Evolutionary conservation across 2,888 invertebrate species (phyloP).

Genomic region (Sinhomidia bicolor): DNA sequence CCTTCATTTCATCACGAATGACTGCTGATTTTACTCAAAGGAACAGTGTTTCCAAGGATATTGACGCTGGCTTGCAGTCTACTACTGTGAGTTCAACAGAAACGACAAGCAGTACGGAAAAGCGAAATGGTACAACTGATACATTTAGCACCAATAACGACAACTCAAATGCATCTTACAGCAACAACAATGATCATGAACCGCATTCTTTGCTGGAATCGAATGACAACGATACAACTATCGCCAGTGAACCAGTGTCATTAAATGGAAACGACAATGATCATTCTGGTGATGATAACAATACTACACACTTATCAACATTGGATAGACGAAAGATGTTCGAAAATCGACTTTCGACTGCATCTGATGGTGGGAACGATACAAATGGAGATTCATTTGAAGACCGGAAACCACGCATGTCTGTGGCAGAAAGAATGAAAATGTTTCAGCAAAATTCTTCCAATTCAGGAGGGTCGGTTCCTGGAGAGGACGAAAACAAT

Average conservation of each 20-base stretch:
- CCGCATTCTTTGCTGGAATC: conserved; percentile 20
- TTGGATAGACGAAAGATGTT: conserved; percentile 90
- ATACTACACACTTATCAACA: conserved; percentile 83
- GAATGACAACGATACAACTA: conserved; percentile 43
- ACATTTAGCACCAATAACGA: conserved; percentile 56
- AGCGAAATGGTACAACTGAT: conserved; percentile 59
- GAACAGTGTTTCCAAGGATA: conserved; percentile 73
- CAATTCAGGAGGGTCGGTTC: too few species aligned
- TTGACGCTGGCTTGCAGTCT: conserved; percentile 45
- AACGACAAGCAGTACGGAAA: conserved; percentile 1
- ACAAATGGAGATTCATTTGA: conserved; percentile 48
- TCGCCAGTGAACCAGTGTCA: conserved; percentile 36
- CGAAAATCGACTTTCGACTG: conserved; percentile 86
- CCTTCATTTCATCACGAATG: conserved; percentile 77
- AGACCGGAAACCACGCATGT: conserved; percentile 69
- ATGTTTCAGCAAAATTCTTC: conserved; percentile 76
- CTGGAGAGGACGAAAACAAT: conserved; percentile 56
- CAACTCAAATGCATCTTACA: conserved; percentile 50
- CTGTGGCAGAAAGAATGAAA: conserved; percentile 79
- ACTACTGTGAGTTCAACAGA: neutral
- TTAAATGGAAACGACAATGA: conserved; percentile 67
- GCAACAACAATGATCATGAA: conserved; percentile 57
- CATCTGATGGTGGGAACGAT: conserved; percentile 80
- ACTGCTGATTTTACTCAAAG: conserved; percentile 75
- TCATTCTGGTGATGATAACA: conserved; percentile 62